A percentile compares a stretch with the other conserved stretches of the same genome.
These are phyloP conservation scores for Peromyscus polionotus DNA, from an alignment of 2,113 vertebrate genomes.

Conservation along the genomic window DNA sequence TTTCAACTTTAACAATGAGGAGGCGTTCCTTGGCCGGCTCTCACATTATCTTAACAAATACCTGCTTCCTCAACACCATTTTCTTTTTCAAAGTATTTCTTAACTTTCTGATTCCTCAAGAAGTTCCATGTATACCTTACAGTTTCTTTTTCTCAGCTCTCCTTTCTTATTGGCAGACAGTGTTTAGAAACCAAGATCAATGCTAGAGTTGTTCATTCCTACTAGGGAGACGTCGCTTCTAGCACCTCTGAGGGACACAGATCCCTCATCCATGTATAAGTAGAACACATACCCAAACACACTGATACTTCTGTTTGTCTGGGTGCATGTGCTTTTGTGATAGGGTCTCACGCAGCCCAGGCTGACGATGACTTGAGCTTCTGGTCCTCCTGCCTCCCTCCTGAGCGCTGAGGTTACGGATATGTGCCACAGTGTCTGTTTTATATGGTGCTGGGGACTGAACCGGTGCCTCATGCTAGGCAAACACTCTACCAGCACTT, in stretches of 20 bases:
- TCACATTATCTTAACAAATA: conserved; percentile 19
- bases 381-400: neutral
- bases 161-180: neutral
- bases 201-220: neutral
- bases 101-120: conserved; percentile 1
- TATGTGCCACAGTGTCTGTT: neutral
- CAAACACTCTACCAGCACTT: neutral
- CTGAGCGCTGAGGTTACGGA: neutral
- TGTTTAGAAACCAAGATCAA: conserved; percentile 54
- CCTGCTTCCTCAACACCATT: neutral
- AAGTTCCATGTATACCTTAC: neutral
- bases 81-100: conserved; percentile 50
- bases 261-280: neutral
- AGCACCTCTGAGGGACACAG: neutral
- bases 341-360: neutral
- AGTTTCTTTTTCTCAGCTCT: neutral
- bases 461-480: neutral
- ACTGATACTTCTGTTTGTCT: neutral
- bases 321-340: neutral
- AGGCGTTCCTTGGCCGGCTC: neutral
- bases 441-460: neutral
- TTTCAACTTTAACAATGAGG: conserved; percentile 30
- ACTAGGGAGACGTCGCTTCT: neutral
- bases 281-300: neutral
- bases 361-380: neutral